Evolutionary conservation across 2,888 invertebrate species (phyloP).

Genomic region (Eugnorisma glareosa): DNA sequence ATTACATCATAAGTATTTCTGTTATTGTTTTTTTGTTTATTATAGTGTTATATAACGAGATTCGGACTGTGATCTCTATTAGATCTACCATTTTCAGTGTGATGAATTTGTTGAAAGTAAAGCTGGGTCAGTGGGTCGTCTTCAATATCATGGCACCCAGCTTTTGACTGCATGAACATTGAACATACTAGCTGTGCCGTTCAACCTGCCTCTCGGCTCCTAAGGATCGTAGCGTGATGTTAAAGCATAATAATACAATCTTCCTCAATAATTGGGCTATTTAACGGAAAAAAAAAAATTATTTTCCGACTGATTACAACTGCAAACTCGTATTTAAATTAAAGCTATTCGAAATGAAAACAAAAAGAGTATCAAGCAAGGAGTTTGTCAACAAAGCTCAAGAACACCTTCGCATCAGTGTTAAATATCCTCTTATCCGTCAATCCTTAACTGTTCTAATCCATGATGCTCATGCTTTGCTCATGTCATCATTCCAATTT

Average conservation of each 20-base stretch:
- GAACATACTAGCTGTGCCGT: not conserved
- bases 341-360: not conserved
- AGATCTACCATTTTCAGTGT: not conserved
- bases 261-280: not conserved
- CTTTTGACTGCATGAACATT: not conserved
- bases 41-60: slow-evolving; percentile 33
- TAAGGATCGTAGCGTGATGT: not conserved
- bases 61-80: slow-evolving; percentile 12
- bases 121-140: no score
- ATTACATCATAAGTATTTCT: slow-evolving; percentile 59
- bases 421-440: not conserved
- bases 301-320: not conserved
- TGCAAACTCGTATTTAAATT: not conserved
- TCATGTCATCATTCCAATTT: not conserved
- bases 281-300: not conserved
- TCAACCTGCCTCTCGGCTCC: not conserved
- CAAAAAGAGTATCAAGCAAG: not conserved
- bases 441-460: not conserved
- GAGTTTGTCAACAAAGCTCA: not conserved
- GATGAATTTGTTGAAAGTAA: not conserved
- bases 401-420: not conserved
- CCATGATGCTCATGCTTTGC: not conserved
- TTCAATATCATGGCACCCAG: no score
- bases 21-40: slow-evolving; percentile 33
- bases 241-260: not conserved